phyloP scores from a whole-genome alignment of 2,113 vertebrate genomes.

The Hepsetus odoe region DNA sequence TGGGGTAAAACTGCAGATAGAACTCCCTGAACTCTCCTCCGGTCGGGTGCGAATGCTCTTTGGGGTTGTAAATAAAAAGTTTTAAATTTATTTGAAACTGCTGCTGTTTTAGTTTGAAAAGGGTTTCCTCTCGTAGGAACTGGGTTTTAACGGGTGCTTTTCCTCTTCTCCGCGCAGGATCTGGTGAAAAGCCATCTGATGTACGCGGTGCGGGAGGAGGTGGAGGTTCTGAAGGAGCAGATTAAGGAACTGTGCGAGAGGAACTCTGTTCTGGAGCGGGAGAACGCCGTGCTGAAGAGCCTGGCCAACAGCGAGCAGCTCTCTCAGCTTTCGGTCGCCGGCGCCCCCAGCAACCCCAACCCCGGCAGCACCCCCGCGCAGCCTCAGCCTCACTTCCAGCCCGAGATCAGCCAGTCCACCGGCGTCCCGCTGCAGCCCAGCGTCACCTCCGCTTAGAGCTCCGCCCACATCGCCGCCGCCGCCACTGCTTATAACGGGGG shows the following conservation, averaged over 20 bases:
- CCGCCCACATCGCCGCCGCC: conserved; percentile 53
- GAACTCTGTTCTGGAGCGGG: conserved; percentile 97
- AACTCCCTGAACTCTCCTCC: too few species aligned
- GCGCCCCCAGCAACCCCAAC: too few species aligned
- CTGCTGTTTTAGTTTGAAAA: too few species aligned
- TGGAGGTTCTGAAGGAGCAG: conserved; percentile 99
- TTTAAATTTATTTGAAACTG: too few species aligned
- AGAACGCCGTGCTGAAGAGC: conserved; percentile 96
- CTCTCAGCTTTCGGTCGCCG: conserved; percentile 85
- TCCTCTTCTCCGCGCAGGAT: conserved; percentile 77
- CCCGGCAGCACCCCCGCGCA: conserved; percentile 32
- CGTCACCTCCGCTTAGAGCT: conserved; percentile 88
- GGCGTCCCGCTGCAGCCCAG: conserved; percentile 75
- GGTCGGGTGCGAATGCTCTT: too few species aligned
- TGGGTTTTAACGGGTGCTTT: too few species aligned
- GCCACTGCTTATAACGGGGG: conserved; percentile 1
- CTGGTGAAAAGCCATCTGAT: conserved; percentile 99
- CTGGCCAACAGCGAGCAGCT: conserved; percentile 94
- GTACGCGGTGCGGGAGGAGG: conserved; percentile 98
- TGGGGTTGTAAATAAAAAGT: too few species aligned
- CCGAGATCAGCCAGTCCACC: conserved; percentile 48
- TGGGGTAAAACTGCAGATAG: too few species aligned
- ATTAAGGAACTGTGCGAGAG: conserved; percentile 99
- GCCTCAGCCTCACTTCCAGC: conserved; percentile 32
- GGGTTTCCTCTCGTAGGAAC: too few species aligned